Conservation (phyloP, 2,113 vertebrate genomes). For the Spilogale gracilis region DNA sequence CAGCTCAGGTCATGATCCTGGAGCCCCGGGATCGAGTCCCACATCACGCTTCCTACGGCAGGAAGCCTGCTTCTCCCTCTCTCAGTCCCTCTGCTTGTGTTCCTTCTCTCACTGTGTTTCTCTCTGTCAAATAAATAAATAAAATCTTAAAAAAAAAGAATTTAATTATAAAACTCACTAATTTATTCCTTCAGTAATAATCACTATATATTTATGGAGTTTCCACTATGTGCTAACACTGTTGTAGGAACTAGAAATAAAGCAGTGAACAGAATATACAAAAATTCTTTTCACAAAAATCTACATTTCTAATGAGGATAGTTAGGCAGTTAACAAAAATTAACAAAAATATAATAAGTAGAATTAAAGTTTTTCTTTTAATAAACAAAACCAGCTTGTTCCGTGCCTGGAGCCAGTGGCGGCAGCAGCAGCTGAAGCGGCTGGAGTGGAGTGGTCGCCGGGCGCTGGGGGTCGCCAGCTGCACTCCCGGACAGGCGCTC, state of each 20-base stretch:
- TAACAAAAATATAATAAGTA: background rate
- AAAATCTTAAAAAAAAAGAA: background rate
- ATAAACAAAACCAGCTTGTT: background rate
- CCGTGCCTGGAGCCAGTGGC: no score
- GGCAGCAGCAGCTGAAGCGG: no score
- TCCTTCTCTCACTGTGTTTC: no score
- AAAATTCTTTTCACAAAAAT: background rate
- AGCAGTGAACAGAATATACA: background rate
- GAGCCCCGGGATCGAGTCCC: no score
- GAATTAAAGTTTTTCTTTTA: background rate
- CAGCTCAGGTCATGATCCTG: no score
- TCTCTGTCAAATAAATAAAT: no score
- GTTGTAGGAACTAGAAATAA: background rate
- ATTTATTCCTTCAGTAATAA: conserved; percentile 6
- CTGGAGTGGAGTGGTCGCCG: no score
- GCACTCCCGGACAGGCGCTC: no score
- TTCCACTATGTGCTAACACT: background rate
- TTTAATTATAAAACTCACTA: background rate
- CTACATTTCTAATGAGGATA: background rate
- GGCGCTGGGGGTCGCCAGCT: no score
- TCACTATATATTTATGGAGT: background rate
- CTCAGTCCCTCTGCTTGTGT: no score
- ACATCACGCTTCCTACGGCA: no score
- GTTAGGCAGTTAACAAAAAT: background rate
- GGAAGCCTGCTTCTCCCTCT: no score